Conservation (phyloP, 2,113 vertebrate genomes). For the Terrapene triunguis region DNA sequence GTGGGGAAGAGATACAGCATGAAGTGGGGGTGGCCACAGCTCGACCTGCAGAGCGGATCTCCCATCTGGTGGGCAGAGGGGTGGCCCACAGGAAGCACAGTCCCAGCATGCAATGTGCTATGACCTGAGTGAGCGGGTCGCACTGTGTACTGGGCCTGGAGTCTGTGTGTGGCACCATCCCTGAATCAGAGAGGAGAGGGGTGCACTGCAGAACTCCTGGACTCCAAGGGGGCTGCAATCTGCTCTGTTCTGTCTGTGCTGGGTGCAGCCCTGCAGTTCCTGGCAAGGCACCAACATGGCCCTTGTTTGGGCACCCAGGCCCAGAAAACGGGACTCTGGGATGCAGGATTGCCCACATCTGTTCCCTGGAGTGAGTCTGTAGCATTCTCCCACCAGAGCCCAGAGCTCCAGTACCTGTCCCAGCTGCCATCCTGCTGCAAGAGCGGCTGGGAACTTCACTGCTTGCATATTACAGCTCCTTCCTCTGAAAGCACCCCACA, state of each 20-base stretch:
- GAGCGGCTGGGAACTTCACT: neutral
- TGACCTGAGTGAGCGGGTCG: neutral
- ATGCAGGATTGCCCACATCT: neutral
- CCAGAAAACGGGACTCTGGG: neutral
- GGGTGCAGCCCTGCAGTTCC: neutral
- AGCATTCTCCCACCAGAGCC: neutral
- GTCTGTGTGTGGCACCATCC: too few relatives aligned
- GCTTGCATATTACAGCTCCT: neutral
- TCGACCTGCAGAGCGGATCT: neutral
- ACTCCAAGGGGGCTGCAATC: neutral
- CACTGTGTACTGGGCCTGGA: too few relatives aligned
- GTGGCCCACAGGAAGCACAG: neutral
- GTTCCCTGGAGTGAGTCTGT: neutral
- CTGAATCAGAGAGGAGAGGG: neutral
- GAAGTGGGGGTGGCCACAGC: neutral
- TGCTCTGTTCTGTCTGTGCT: neutral
- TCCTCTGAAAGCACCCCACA: neutral
- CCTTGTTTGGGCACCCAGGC: neutral
- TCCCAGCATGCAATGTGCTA: neutral
- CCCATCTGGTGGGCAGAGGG: neutral
- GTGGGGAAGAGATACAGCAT: neutral
- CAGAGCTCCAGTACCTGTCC: neutral
- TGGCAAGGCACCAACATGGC: neutral
- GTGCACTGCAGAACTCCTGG: neutral
- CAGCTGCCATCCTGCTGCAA: neutral